Conservation (phyloP, 1,140 invertebrate genomes). For the Antheraea pernyi region DNA sequence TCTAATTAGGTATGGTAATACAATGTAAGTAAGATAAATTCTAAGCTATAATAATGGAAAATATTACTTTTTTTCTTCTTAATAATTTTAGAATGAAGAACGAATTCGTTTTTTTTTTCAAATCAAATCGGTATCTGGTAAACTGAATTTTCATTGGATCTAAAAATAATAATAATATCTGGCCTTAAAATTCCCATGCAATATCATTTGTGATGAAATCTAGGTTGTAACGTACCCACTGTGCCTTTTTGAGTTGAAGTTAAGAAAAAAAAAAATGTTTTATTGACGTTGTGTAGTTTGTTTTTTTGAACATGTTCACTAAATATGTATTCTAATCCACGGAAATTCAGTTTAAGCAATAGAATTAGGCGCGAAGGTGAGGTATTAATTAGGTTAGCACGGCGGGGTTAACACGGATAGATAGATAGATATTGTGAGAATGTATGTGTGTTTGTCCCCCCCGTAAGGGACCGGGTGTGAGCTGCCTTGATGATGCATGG, state of each 20-base stretch:
- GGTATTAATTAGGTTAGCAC: background rate
- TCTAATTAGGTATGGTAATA: background rate
- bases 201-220: too few relatives aligned
- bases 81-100: too few relatives aligned
- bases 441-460: background rate
- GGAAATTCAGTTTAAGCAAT: background rate
- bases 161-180: background rate
- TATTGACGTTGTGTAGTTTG: too few relatives aligned
- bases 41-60: background rate
- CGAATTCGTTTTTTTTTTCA: background rate
- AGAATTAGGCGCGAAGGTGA: background rate
- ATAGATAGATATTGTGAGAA: background rate
- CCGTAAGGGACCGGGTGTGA: background rate
- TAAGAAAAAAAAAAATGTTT: too few relatives aligned
- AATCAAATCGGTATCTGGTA: background rate
- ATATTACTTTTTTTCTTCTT: too few relatives aligned
- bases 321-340: too few relatives aligned
- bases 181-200: too few relatives aligned
- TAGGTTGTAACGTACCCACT: too few relatives aligned
- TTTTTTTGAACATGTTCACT: too few relatives aligned
- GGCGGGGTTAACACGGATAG: background rate
- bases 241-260: too few relatives aligned
- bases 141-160: background rate
- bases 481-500: background rate
- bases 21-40: slow-evolving; percentile 1